Base-by-base conservation (phyloP, 1,140 invertebrate genomes). In the Ostrea edulis region DNA sequence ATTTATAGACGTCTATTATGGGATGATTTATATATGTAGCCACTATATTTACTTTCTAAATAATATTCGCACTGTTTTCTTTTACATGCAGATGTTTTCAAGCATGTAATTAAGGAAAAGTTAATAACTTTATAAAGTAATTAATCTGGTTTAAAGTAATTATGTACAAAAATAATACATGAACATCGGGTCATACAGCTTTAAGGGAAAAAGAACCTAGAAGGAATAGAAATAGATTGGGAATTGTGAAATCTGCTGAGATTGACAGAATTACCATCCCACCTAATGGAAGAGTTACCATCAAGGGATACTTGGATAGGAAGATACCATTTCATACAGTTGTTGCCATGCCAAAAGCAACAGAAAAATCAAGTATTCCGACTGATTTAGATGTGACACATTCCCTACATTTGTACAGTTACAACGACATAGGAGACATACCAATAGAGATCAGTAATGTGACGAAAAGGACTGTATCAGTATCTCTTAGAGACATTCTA, bases 311-410 rank as follows among this genome's bases (percentile, higher is more conserved):
- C 55, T 8, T 83, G 5, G 54, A 83, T 20, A 58, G 82, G 29
- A 17, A 82, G 8, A 77, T 87, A 82, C 77, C 81, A 82, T 87
- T 82, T 29, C 81, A 83, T 22, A 7, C 77, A 11, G 51, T 58
- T 52, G 25, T 35, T 83, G 86, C 55, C 12, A 62, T 87, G 2
- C 14, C 62, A 25, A 51, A 83, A n/a, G 11, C 77, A 58, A 62
- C 86, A 1, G 20, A 20, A n/a, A n/a, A 17, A 53, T 77, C 82
- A 7, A 17, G 8, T 17, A 25, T 84, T 5, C 22, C 82, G 17
- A n/a, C 54, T 68, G 87, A 87, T n/a, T 0, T 87, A 52, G 87
- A 87, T 53, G 22, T 87, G 2, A 68, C 55, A 65, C 58, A 82
- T 22, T 65, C 58, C n/a, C 29, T 87, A 1, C 11, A 65, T 9